phyloP scores from a whole-genome alignment of 2,113 vertebrate species.

The Beaufortia kweichowensis region DNA sequence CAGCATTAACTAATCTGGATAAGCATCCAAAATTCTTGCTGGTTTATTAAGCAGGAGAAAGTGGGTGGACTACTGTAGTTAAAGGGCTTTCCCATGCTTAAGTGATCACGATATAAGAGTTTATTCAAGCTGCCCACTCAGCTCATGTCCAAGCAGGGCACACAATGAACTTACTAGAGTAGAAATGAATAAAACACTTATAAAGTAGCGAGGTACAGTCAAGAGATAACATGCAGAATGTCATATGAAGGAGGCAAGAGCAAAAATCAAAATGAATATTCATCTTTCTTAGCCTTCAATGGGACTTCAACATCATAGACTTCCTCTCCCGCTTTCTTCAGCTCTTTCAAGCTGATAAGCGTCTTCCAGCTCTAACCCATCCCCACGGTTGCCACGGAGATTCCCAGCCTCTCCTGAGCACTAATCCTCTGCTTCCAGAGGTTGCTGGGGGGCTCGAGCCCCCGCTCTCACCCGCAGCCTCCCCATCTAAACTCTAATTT shows the following conservation, averaged over 20 bases:
- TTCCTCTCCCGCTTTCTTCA: conserved; percentile 12
- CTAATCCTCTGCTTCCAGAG: conserved; percentile 44
- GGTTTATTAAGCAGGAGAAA: background rate
- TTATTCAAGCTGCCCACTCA: background rate
- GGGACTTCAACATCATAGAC: conserved; percentile 14
- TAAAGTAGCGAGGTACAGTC: background rate
- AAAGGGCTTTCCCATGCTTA: too few species aligned
- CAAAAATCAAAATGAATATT: conserved; percentile 31
- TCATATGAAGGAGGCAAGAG: conserved; percentile 2
- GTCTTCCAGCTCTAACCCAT: conserved; percentile 7
- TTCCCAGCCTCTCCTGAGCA: conserved; percentile 21
- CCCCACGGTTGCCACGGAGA: conserved; percentile 20
- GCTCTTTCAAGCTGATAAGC: conserved; percentile 33
- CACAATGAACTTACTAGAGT: too few species aligned
- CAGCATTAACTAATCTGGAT: too few species aligned
- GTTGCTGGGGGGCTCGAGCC: conserved; percentile 17
- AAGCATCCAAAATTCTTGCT: too few species aligned
- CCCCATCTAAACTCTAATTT: conserved; percentile 30
- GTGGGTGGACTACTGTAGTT: too few species aligned
- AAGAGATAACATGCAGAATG: conserved; percentile 4
- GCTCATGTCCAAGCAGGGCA: conserved; percentile 1
- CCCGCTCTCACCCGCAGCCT: background rate
- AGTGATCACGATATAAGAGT: too few species aligned
- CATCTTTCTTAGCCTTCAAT: conserved; percentile 19
- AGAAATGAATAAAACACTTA: conserved; percentile 8